Evolutionary conservation across 1,140 invertebrate species (phyloP).

Genomic region (Bombus polaris): DNA sequence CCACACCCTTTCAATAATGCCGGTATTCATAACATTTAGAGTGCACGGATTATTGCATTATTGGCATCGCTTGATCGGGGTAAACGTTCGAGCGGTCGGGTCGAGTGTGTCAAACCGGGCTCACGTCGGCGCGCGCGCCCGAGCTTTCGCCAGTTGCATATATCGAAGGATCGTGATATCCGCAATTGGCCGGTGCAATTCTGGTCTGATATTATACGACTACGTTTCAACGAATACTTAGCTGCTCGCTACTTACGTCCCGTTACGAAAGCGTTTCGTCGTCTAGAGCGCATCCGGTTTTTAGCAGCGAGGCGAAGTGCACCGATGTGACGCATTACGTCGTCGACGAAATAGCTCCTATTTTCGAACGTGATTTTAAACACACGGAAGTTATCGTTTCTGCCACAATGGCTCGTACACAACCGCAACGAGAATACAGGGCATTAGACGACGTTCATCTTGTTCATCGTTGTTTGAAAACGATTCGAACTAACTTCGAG

Average conservation of each 20-base stretch:
- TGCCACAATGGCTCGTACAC: background rate
- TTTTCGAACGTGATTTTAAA: background rate
- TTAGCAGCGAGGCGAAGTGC: conserved; percentile 5
- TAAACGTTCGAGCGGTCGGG: background rate
- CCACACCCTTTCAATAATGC: conserved; percentile 22
- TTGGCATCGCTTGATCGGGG: conserved; percentile 20
- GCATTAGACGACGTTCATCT: background rate
- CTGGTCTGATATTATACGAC: background rate
- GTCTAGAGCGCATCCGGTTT: conserved; percentile 24
- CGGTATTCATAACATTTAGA: conserved; percentile 41
- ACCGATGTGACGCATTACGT: background rate
- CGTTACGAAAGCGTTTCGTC: background rate
- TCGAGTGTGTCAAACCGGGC: conserved; percentile 6
- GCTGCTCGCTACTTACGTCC: background rate
- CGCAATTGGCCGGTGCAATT: conserved; percentile 35
- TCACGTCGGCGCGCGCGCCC: background rate
- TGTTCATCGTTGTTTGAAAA: background rate
- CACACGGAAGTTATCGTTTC: background rate
- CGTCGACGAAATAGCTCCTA: background rate
- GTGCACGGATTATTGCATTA: conserved; percentile 34
- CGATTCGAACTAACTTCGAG: background rate
- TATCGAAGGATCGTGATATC: conserved; percentile 12
- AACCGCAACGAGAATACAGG: no score
- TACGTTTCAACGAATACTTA: conserved; percentile 25
- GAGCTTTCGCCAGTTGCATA: background rate